phyloP scores from a whole-genome alignment of 2,888 invertebrate species.

The Harmothoe impar region DNA sequence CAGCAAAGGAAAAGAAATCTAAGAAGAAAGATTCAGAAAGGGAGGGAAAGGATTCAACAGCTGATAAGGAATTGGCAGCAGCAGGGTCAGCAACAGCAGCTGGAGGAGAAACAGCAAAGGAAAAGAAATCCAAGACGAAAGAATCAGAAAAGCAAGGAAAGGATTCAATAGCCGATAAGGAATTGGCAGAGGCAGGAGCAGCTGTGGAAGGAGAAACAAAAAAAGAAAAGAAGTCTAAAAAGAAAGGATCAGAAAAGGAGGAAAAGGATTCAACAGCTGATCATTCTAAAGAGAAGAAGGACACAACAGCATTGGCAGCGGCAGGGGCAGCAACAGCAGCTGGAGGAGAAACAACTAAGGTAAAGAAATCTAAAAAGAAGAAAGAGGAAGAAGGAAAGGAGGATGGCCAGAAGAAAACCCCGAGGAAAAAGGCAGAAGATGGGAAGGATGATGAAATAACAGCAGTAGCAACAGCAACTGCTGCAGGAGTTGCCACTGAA shows the following conservation, averaged over 20 bases:
- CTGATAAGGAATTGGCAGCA: neutral
- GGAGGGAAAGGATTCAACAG: neutral
- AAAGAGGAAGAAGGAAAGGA: neutral
- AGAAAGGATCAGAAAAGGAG: neutral
- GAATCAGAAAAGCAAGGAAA: neutral
- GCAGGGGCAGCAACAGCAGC: neutral
- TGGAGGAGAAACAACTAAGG: neutral
- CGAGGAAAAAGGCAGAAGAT: neutral
- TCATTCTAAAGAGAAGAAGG: neutral
- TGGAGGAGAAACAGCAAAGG: neutral
- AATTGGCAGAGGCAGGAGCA: neutral
- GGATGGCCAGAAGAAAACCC: neutral
- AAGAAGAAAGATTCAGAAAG: neutral
- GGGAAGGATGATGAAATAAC: neutral
- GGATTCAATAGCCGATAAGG: neutral
- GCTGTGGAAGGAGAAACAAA: neutral
- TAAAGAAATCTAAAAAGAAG: neutral
- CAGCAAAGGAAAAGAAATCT: neutral
- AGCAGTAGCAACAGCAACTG: neutral
- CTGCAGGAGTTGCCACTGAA: neutral
- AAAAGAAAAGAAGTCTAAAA: neutral
- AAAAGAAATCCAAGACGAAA: neutral
- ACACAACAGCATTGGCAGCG: neutral
- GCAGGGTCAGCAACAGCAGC: neutral
- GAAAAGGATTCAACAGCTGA: neutral